Evolutionary conservation across 2,888 invertebrate genomes (phyloP), one percentile per base, ranked within the genome.

Genomic region (Drosophila barbarae): DNA sequence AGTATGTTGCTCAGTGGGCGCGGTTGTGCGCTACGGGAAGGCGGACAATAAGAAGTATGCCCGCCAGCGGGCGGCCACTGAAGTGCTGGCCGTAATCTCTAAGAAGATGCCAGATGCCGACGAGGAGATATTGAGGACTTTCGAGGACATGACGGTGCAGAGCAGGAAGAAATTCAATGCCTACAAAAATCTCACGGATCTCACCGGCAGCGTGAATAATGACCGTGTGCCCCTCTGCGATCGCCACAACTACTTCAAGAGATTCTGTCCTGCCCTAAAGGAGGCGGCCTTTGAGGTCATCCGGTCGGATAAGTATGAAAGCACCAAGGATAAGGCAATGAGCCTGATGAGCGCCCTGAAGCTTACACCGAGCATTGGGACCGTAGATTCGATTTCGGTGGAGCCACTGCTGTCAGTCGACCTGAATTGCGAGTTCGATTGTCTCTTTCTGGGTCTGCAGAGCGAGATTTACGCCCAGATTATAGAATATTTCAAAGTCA

Each of bases 1-100:
- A 1, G 86, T 84, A 12, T 68, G 86, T 30, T 89, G 89, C 58
- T 66, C 74, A 4, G 72, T 90, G 34, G 87, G 89, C 0, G 76
- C 87, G 3, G 85, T 90, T 2, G 83, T 76, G 30, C 84, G 89
- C 1, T 88, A 86, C 63, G 89, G 85, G 0, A 85, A 84, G 10
- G 86, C 88, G 0, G 88, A 89, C 3, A 89, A 88, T 1, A 89
- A 89, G 60, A 89, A 89, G 63, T 87, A 87, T 61, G 90, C 90
- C 5, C 84, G 86, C n/a, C 89, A 90, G 59, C 84, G 85, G 5
- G 89, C 90, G 0, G 90, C 89, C 1, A 67, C 86, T 46, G 81
- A 86, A 50, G 77, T 90, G 64, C 61, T 89, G 4, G 63, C 65
- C 12, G 71, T 87, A 4, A 81, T 90, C 6, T 46, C 73, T 1